Base-by-base conservation (phyloP, 2,888 invertebrate genomes). In the Eristalinus aeneus region DNA sequence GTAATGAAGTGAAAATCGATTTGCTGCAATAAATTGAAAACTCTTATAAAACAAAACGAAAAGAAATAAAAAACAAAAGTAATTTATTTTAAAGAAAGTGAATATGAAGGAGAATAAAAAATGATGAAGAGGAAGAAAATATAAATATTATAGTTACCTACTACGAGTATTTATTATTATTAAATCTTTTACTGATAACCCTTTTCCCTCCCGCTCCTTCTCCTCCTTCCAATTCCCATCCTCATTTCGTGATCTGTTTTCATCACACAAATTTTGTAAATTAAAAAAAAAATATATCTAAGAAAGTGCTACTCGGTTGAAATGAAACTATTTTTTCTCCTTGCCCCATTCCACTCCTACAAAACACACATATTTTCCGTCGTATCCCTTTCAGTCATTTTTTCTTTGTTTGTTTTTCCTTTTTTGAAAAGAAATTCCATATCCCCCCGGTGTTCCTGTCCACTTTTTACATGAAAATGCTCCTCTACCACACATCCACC, bases 161-260 rank as follows among this genome's bases (percentile, higher is more conserved):
- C 81, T 77, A 73, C 71, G 69, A 86, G 81, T 86, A 86, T 86
- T 86, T 77, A 86, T 86, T 84, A 78, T 79, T 60, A 86, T 77
- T 81, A 85, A 79, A 74, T 69, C 65, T 84, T 74, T 79, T 84
- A 74, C 74, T 85, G 61, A 80, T 74, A 71, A 32, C 2, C 64
- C 77, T 27, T 23, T 34, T 11, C 65, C 65, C 31, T 27, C 10
- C 20, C 54, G 16, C 23, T 27, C 46, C 46, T 2, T 9, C 20
- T 10, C 23, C 73, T 16, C 46, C 34, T n/a, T 61, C 27, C n/a
- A 2, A 27, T 27, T 5, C 20, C 16, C 34, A 34, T 34, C 32
- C 46, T 23, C 36, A 61, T 5, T 3, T 16, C 39, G 12, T 5
- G 2, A 27, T 27, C 27, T 27, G 27, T 27, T 27, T n/a, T 27